phyloP scores from a whole-genome alignment of 2,113 vertebrate species.

The Paradoxurus hermaphroditus region DNA sequence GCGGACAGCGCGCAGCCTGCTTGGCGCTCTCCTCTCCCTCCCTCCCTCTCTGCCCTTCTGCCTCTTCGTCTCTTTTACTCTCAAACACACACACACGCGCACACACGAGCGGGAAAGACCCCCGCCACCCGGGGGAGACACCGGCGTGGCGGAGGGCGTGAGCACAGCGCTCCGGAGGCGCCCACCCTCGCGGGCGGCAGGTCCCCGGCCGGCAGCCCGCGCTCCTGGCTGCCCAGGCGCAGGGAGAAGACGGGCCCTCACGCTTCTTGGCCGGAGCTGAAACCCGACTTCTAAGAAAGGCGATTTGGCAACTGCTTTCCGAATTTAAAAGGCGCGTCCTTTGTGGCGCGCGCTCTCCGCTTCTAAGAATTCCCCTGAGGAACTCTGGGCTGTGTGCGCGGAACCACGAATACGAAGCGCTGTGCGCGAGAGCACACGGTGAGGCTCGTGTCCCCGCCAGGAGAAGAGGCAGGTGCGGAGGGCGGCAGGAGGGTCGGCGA shows the following conservation, averaged over 20 bases:
- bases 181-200: fast-evolving
- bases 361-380: not conserved
- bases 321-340: not conserved
- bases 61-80: too few relatives aligned
- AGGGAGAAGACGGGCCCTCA: fast-evolving
- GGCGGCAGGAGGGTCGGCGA: not conserved
- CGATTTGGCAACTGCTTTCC: not conserved
- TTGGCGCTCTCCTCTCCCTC: too few relatives aligned
- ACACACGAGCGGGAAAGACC: not conserved
- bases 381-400: fast-evolving
- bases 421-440: not conserved
- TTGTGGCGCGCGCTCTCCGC: not conserved
- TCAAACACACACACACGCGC: too few relatives aligned
- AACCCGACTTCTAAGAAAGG: not conserved
- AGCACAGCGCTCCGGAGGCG: fast-evolving
- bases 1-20: too few relatives aligned
- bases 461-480: not conserved
- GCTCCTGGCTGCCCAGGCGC: fast-evolving
- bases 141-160: fast-evolving
- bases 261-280: not conserved
- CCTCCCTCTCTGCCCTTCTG: too few relatives aligned
- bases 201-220: too few relatives aligned
- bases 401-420: fast-evolving
- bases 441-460: not conserved
- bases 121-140: not conserved